These are phyloP conservation scores for Holothuria glaberrima DNA, from an alignment of 35 echinoderm and acorn worm species.

Conservation along the genomic window DNA sequence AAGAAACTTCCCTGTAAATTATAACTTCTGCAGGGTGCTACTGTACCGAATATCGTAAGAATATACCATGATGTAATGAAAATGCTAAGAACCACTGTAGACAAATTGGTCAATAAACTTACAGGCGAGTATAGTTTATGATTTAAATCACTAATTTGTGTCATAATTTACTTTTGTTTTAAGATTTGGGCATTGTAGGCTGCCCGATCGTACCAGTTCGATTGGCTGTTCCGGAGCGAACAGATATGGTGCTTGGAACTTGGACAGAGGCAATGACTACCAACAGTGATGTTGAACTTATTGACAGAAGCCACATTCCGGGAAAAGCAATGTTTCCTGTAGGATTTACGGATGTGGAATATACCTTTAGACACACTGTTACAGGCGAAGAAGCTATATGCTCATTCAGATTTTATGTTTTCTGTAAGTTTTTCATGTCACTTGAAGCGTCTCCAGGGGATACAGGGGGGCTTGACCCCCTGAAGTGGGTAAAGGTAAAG, in stretches of 20 bases:
- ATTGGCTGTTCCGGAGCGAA: not conserved
- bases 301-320: conserved; percentile 8
- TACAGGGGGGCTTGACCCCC: no score
- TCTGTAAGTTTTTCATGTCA: not conserved
- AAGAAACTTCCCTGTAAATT: no score
- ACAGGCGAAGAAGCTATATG: not conserved
- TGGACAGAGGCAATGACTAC: conserved; percentile 5
- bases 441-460: no score
- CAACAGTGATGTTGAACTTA: not conserved
- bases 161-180: no score
- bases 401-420: not conserved
- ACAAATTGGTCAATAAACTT: no score
- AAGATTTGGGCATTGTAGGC: not conserved
- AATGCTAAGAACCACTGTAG: no score
- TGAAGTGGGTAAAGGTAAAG: no score
- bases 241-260: not conserved
- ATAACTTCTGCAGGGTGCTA: no score
- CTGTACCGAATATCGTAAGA: no score
- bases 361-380: not conserved
- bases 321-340: conserved; percentile 5
- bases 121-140: no score
- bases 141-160: no score
- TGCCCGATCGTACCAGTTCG: not conserved
- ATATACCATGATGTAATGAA: no score
- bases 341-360: not conserved